Conservation (phyloP, 2,888 invertebrate genomes). For the Nomada goodeniana region DNA sequence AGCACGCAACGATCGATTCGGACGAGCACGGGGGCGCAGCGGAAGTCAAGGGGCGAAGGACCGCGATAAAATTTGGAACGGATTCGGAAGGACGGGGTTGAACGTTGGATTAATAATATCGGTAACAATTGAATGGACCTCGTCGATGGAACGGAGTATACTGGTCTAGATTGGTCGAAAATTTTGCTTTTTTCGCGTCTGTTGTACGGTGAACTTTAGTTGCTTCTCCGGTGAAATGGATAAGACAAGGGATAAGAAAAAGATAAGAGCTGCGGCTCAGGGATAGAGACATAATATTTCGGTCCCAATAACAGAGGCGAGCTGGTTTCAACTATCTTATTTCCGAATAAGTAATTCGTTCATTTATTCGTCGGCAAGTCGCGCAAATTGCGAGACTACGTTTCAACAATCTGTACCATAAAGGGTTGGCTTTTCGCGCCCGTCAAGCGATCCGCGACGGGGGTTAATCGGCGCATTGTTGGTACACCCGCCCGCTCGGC, state of each 20-base stretch:
- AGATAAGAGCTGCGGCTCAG: too few relatives aligned
- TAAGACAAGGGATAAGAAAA: too few relatives aligned
- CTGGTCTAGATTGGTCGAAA: too few relatives aligned
- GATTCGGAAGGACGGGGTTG: not conserved
- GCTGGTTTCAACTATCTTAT: too few relatives aligned
- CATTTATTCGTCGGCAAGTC: not conserved
- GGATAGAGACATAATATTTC: too few relatives aligned
- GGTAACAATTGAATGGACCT: too few relatives aligned
- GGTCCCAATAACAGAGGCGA: too few relatives aligned
- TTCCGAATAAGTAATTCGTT: not conserved
- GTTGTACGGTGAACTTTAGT: too few relatives aligned
- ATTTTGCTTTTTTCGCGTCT: too few relatives aligned
- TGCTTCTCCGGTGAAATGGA: too few relatives aligned
- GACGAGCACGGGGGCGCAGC: not conserved
- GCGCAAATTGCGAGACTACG: not conserved
- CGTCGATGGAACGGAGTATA: too few relatives aligned
- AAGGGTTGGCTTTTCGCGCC: not conserved
- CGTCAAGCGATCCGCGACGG: conserved; percentile 3
- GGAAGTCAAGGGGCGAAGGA: not conserved
- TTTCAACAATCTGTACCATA: not conserved
- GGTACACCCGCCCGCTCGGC: not conserved
- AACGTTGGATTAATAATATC: not conserved
- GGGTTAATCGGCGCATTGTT: conserved; percentile 33
- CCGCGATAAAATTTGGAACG: not conserved
- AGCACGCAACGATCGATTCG: not conserved